Percentiles rank a stretch among this genome's conserved stretches.
phyloP scores from a whole-genome alignment of 2,113 vertebrate genomes.

The Rallus limicola region DNA sequence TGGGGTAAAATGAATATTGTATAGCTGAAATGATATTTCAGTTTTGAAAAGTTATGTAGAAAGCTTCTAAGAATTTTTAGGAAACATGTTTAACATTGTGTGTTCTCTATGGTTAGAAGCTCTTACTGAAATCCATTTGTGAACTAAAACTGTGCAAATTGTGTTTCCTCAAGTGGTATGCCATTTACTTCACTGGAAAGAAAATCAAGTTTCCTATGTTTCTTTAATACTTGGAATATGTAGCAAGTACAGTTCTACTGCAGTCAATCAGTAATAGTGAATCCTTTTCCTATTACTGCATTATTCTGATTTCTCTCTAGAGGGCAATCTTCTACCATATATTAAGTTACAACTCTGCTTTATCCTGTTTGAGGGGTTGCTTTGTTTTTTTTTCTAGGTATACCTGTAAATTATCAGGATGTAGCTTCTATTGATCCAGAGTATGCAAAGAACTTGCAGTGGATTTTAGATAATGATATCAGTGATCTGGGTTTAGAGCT shows the following conservation, averaged over 20 bases:
- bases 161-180: not conserved
- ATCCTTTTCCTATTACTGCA: conserved; percentile 25
- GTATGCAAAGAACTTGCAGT: conserved; percentile 98
- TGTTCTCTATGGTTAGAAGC: not conserved
- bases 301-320: conserved; percentile 72
- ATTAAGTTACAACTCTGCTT: conserved; percentile 1
- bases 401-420: conserved; percentile 98
- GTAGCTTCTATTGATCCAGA: conserved; percentile 98
- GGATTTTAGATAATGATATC: conserved; percentile 99
- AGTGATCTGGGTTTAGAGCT: conserved; percentile 95
- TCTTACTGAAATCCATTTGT: not conserved
- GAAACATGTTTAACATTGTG: rapidly evolving
- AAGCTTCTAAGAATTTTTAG: not conserved
- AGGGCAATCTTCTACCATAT: conserved; percentile 76
- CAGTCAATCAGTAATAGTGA: not conserved
- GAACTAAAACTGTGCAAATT: not conserved
- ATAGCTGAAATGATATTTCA: rapidly evolving
- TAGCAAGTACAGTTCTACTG: not conserved
- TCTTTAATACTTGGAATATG: not conserved
- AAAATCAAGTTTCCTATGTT: not conserved
- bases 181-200: not conserved
- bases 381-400: conserved; percentile 77
- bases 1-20: not conserved
- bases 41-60: not conserved
- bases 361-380: not conserved